These are phyloP conservation scores for Drosophila prosaltans DNA, from an alignment of 1,140 invertebrate species.

Conservation along the genomic window DNA sequence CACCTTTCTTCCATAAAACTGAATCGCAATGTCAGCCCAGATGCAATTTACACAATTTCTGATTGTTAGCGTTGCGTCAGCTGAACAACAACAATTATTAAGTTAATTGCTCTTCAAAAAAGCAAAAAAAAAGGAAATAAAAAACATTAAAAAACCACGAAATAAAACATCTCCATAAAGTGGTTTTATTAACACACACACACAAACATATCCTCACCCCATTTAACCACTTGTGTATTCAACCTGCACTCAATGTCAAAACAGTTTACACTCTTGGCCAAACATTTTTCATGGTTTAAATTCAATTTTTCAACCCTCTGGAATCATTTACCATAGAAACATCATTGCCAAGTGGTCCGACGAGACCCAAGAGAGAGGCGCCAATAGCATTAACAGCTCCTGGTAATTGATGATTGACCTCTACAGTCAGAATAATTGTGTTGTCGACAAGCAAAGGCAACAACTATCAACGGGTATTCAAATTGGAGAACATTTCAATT, in stretches of 20 bases:
- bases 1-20: neutral
- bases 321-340: neutral
- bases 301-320: slow-evolving; percentile 7
- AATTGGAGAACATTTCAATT: neutral
- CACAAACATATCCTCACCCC: slow-evolving; percentile 2
- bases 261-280: slow-evolving; percentile 11
- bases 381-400: slow-evolving; percentile 12
- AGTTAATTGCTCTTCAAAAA: slow-evolving; percentile 21
- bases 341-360: neutral
- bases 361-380: slow-evolving; percentile 10
- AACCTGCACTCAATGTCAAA: slow-evolving; percentile 19
- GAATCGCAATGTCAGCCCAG: slow-evolving; percentile 2
- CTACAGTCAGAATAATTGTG: neutral
- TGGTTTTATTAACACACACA: slow-evolving; percentile 20
- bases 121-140: neutral
- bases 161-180: slow-evolving; percentile 16
- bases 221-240: slow-evolving; percentile 11
- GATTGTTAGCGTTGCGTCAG: slow-evolving; percentile 27
- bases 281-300: slow-evolving; percentile 1
- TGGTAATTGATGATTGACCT: slow-evolving; percentile 3
- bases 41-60: slow-evolving; percentile 42
- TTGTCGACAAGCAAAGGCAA: slow-evolving; percentile 7
- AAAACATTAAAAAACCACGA: slow-evolving; percentile 9
- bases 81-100: slow-evolving; percentile 16
- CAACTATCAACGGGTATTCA: slow-evolving; percentile 4